Percentiles rank a stretch among this genome's conserved stretches.
Conservation (phyloP, 2,888 invertebrate genomes). For the Folsomia manolachei region DNA sequence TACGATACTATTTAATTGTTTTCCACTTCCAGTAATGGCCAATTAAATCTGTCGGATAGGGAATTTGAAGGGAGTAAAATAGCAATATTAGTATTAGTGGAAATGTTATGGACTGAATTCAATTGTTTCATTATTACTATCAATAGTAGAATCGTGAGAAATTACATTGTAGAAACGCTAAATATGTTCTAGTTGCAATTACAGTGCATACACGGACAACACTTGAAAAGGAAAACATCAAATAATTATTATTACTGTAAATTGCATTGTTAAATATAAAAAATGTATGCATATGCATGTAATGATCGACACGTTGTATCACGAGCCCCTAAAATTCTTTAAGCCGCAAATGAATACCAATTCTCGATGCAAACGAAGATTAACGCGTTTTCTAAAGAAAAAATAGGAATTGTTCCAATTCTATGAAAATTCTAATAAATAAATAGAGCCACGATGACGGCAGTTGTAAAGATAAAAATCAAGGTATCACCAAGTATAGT, state of each 20-base stretch:
- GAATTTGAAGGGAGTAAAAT: conserved; percentile 1
- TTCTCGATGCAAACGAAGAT: too few relatives aligned
- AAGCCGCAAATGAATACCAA: too few relatives aligned
- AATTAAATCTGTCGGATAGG: conserved; percentile 3
- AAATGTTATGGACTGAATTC: neutral
- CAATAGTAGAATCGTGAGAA: neutral
- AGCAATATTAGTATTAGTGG: neutral
- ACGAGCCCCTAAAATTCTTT: too few relatives aligned
- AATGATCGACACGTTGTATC: too few relatives aligned
- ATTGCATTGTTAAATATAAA: neutral
- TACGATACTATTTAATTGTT: conserved; percentile 2
- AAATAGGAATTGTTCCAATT: too few relatives aligned
- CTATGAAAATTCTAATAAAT: too few relatives aligned
- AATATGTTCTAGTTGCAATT: neutral
- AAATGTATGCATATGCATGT: too few relatives aligned
- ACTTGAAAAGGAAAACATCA: neutral
- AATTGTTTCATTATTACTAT: too few relatives aligned
- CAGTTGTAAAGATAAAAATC: too few relatives aligned
- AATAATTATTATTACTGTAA: neutral
- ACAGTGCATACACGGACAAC: neutral
- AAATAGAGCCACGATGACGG: too few relatives aligned
- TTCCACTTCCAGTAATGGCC: conserved; percentile 5
- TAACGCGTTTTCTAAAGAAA: too few relatives aligned
- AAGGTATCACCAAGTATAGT: too few relatives aligned
- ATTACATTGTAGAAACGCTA: neutral